phyloP scores from a whole-genome alignment of 2,888 invertebrate species.

The Clivina fossor region DNA sequence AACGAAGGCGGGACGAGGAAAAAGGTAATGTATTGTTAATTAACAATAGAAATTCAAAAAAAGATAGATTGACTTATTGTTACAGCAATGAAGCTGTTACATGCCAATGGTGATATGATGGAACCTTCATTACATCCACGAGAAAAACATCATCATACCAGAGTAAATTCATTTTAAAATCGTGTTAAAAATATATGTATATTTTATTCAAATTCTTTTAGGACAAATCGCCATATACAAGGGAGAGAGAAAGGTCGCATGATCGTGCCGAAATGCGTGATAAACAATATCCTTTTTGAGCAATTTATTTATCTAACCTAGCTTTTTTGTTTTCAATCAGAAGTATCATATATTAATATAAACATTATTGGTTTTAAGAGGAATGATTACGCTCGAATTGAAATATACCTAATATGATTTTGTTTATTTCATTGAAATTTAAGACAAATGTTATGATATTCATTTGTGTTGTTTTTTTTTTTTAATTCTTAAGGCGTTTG shows the following conservation, averaged over 20 bases:
- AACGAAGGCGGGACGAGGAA: conserved; percentile 78
- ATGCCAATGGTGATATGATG: conserved; percentile 77
- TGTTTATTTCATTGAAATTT: no score
- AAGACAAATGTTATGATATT: no score
- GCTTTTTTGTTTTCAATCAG: no score
- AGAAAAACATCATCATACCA: conserved; percentile 74
- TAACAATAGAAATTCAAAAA: no score
- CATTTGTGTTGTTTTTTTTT: no score
- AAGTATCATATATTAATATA: no score
- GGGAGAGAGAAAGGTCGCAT: conserved; percentile 73
- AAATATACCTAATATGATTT: no score
- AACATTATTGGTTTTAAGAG: no score
- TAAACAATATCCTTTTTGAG: conserved; percentile 79
- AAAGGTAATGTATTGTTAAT: conserved; percentile 66
- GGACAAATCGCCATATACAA: conserved; percentile 78
- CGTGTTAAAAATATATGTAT: background rate
- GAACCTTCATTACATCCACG: conserved; percentile 62
- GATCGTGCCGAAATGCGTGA: conserved; percentile 73
- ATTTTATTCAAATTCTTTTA: conserved; percentile 51
- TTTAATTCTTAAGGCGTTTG: no score
- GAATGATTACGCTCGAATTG: no score
- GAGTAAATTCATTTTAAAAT: conserved; percentile 57
- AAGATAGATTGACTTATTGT: conserved; percentile 34
- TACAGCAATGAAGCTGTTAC: conserved; percentile 63
- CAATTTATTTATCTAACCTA: no score